Evolutionary conservation across 2,888 invertebrate species (phyloP), one percentile per base, ranked within the genome.

Genomic region (Netelia inedita): DNA sequence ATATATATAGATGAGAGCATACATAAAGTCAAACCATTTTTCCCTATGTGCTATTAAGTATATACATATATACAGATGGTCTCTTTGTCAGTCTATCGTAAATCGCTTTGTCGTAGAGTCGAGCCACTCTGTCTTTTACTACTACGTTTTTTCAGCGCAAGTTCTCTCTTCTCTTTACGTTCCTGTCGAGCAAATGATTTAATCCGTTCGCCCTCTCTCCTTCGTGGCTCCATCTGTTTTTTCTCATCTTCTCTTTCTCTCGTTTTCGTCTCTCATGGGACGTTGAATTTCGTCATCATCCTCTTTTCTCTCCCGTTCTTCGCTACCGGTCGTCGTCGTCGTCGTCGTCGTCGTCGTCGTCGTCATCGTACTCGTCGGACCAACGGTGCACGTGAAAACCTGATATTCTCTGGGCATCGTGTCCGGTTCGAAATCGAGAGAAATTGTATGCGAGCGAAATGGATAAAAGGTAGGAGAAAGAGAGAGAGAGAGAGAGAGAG

Each of bases 171-270:
- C 73, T 80, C 28, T 73, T 72, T 57, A n/a, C 59, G 66, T 79
- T 79, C 50, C 65, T 55, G 16, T 79, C 81, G 73, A 63, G 75
- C 87, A 83, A 85, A 79, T 85, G 85, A 82, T 85, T 85, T 76
- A 83, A 86, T 81, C 78, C 50, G 19, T 69, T 73, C 63, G 16
- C 23, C 21, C 59, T 21, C 53, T 69, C 71, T 61, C 65, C 84
- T 79, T 68, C 78, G 73, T 59, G 61, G 55, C 59, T 68, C 41
- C 9, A 35, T 66, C 63, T 59, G 50, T 9, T 59, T n/a, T 66
- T 65, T 85, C 63, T 74, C 23, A 63, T 43, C 35, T 19, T 61
- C 46, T 65, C 65, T 43, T 65, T 53, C 5, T 74, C 21, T 50
- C 23, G 65, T 28, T 46, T 50, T 43, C 3, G 43, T 68, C 19